Conservation (phyloP, 2,888 invertebrate genomes). For the Agriopis leucophaearia region DNA sequence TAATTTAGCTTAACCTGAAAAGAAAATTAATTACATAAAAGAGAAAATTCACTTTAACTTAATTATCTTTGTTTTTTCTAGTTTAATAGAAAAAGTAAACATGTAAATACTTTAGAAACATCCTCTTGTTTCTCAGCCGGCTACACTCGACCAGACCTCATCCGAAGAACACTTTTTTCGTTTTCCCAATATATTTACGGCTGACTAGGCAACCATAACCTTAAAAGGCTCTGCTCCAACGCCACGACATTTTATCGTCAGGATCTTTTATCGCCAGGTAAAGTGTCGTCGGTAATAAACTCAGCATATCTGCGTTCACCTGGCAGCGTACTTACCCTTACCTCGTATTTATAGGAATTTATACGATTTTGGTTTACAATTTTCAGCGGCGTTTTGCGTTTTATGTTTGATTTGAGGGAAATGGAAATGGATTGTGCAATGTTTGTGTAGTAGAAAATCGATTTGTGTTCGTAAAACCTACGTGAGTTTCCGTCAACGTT, state of each 20-base stretch:
- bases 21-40: no score
- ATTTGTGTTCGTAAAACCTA: slow-evolving; percentile 15
- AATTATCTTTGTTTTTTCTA: no score
- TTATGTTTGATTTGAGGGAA: slow-evolving; percentile 22
- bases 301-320: slow-evolving; percentile 27
- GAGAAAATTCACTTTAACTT: no score
- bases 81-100: no score
- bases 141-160: slow-evolving; percentile 18
- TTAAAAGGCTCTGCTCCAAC: slow-evolving; percentile 24
- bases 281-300: slow-evolving; percentile 50
- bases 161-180: slow-evolving; percentile 28
- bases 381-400: slow-evolving; percentile 27
- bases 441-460: slow-evolving; percentile 19
- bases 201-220: slow-evolving; percentile 36
- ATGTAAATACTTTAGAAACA: neutral
- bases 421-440: slow-evolving; percentile 22
- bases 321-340: slow-evolving; percentile 17
- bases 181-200: slow-evolving; percentile 30
- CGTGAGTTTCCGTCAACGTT: slow-evolving; percentile 2
- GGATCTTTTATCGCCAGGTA: slow-evolving; percentile 44
- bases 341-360: slow-evolving; percentile 28
- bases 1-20: no score
- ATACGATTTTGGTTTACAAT: slow-evolving; percentile 33
- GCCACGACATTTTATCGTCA: slow-evolving; percentile 40
- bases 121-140: slow-evolving; percentile 4